Evolutionary conservation across 2,888 invertebrate genomes (phyloP), one percentile per base, ranked within the genome.

Genomic region (Notodonta dromedarius): DNA sequence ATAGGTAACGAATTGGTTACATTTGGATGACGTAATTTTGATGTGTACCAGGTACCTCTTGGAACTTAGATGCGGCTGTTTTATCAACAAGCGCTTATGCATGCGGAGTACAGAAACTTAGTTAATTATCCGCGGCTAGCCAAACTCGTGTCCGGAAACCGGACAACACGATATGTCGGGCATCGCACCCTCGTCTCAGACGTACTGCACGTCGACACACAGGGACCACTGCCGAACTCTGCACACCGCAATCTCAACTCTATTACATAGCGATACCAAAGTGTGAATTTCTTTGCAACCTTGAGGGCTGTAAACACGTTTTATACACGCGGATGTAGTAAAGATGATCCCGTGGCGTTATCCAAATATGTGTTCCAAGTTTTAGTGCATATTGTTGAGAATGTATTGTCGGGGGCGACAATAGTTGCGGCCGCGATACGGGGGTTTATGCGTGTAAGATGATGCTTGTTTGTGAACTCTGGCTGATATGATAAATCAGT

Each of bases 401-500:
- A 87, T 91, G 87, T 87, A 83, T 84, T 88, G 90, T 78, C 71
- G 66, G 62, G 66, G 67, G 67, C 69, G 71, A 80, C 80, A 80
- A 81, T 78, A 77, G 77, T 81, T 81, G 83, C 72, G 83, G 73
- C 77, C 79, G 83, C 81, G 89, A 89, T 91, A 89, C 79, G 84
- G 81, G 85, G 91, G 90, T 91, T 92, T 92, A 92, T 90, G 91
- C 87, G 88, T 92, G 92, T 92, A 91, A 92, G 92, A 93, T 92
- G 93, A 93, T 86, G 93, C 91, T 93, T 92, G 93, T 93, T 93
- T 89, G 79, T 83, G 84, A 90, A 90, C 87, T 87, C 81, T 73
- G 66, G 83, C 83, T 87, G 91, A 91, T 93, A 92, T 93, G 93
- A 93, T 93, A 93, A 93, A 93, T 93, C 93, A 93, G 91, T 91